Evolutionary conservation across 2,113 vertebrate genomes (phyloP).

Genomic region (Macquaria australasica): DNA sequence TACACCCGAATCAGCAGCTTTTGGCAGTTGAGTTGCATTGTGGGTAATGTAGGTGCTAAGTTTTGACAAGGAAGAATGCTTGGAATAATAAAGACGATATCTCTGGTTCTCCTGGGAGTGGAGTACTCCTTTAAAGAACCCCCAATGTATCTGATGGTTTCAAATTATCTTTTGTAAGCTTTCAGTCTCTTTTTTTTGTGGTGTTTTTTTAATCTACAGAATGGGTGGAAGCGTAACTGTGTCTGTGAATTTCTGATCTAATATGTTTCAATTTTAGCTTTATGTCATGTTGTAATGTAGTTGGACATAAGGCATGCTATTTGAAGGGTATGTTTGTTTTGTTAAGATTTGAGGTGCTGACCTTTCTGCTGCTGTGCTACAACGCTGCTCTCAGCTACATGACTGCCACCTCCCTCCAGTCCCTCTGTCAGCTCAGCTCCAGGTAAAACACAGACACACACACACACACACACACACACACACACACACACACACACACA

Average conservation of each 20-base stretch:
- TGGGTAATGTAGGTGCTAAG: not conserved
- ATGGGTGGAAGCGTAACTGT: not conserved
- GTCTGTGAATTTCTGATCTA: conserved; percentile 4
- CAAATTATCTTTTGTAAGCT: not conserved
- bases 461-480: conserved; percentile 4
- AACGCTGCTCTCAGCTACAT: conserved; percentile 95
- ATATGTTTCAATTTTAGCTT: not conserved
- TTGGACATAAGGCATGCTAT: not conserved
- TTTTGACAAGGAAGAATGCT: not conserved
- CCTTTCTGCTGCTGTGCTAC: conserved; percentile 96
- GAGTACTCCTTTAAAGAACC: no score
- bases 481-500: conserved; percentile 12
- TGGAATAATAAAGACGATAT: not conserved
- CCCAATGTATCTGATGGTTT: not conserved
- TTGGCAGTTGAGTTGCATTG: not conserved
- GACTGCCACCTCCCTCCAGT: conserved; percentile 93
- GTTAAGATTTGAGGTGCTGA: conserved; percentile 95
- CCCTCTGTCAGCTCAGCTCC: conserved; percentile 95
- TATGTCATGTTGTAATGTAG: not conserved
- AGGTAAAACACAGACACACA: conserved; percentile 84
- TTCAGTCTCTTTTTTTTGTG: not conserved
- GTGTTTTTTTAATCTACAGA: not conserved
- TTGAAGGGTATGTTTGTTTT: conserved; percentile 52
- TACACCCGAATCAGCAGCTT: not conserved
- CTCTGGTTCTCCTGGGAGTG: not conserved